phyloP scores from a whole-genome alignment of 2,797 vertebrate genomes.

The Tenualosa thibaudeaui region DNA sequence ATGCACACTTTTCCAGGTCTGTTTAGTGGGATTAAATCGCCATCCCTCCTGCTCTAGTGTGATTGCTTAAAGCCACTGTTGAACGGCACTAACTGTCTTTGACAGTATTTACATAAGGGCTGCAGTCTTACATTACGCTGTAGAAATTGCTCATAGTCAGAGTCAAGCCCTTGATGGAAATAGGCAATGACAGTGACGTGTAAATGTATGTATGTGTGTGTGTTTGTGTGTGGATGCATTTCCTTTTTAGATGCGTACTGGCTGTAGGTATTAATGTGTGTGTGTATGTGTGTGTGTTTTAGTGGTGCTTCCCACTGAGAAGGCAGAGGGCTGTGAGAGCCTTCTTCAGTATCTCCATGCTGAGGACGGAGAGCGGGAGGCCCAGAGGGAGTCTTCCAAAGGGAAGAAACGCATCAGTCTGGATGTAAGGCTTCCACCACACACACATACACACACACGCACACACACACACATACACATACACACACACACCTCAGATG shows the following conservation, averaged over 20 bases:
- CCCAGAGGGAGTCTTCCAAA: slow-evolving; percentile 65
- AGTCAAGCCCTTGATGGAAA: not conserved
- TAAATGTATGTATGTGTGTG: not conserved
- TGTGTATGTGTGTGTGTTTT: slow-evolving; percentile 42
- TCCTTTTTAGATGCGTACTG: not conserved
- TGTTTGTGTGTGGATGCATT: not conserved
- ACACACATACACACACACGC: not conserved
- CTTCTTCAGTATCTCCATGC: slow-evolving; percentile 67
- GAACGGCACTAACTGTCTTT: not conserved
- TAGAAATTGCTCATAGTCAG: not conserved
- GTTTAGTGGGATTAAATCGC: not conserved
- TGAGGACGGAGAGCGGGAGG: slow-evolving; percentile 69
- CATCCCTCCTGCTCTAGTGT: slow-evolving; percentile 12
- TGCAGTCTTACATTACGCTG: not conserved
- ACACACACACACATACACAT: not conserved
- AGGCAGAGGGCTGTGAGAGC: slow-evolving; percentile 74
- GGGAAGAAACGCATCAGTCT: slow-evolving; percentile 77
- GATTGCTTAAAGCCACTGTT: not conserved
- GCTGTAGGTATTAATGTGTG: slow-evolving; percentile 15
- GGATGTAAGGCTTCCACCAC: slow-evolving; percentile 64
- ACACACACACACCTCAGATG: not conserved
- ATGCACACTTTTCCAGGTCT: not conserved
- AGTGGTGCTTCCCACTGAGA: slow-evolving; percentile 80
- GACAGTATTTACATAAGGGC: slow-evolving; percentile 7
- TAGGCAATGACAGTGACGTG: not conserved